phyloP scores from a whole-genome alignment of 2,113 vertebrate species.

The Phrynocephalus versicolor region DNA sequence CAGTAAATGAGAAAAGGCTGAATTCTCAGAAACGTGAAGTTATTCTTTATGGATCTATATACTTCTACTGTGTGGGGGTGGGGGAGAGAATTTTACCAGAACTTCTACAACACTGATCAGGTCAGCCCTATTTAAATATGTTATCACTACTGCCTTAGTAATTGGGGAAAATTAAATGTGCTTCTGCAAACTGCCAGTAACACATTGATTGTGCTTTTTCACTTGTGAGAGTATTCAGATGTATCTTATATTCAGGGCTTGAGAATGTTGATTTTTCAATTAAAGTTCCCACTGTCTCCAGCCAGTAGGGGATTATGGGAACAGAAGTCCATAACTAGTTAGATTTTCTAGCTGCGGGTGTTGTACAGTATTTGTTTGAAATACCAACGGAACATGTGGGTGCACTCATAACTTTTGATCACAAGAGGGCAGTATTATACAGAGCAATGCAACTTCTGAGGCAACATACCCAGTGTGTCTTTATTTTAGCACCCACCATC shows the following conservation, averaged over 20 bases:
- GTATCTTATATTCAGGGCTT: background rate
- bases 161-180: background rate
- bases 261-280: too few relatives aligned
- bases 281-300: too few relatives aligned
- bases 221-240: background rate
- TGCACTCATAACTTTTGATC: conserved; percentile 40
- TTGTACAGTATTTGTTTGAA: background rate
- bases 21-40: too few relatives aligned
- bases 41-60: too few relatives aligned
- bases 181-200: background rate
- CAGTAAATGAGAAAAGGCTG: too few relatives aligned
- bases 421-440: conserved; percentile 68
- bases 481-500: background rate
- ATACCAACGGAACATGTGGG: background rate
- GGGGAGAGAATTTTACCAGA: too few relatives aligned
- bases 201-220: background rate
- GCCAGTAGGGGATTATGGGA: background rate
- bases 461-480: background rate
- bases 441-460: background rate
- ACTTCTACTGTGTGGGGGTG: too few relatives aligned
- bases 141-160: background rate
- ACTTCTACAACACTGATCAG: too few relatives aligned
- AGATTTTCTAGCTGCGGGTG: too few relatives aligned
- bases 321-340: too few relatives aligned
- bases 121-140: background rate